These are phyloP conservation scores for Excalfactoria chinensis DNA, from an alignment of 2,113 vertebrate genomes.

Conservation along the genomic window DNA sequence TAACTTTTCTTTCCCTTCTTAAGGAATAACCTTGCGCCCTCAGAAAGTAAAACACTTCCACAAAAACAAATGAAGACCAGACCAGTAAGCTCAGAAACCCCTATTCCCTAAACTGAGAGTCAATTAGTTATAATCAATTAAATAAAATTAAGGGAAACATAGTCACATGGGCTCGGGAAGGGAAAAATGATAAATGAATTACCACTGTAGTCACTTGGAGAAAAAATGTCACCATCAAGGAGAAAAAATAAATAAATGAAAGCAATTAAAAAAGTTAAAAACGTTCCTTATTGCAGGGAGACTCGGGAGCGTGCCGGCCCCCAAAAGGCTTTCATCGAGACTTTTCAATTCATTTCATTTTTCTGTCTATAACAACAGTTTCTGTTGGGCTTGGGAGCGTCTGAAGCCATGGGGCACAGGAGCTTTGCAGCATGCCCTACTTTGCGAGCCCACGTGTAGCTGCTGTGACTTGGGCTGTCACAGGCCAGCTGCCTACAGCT, in stretches of 20 bases:
- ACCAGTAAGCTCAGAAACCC: conserved; percentile 3
- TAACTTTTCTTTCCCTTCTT: neutral
- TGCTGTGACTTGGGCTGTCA: neutral
- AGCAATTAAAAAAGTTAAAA: conserved; percentile 62
- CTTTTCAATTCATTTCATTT: neutral
- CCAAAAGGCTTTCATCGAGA: neutral
- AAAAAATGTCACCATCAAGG: conserved; percentile 46
- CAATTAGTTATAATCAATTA: conserved; percentile 75
- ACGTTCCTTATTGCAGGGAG: conserved; percentile 31
- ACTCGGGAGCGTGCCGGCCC: neutral
- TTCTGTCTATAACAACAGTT: neutral
- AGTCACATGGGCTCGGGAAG: conserved; percentile 13
- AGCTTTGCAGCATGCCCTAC: neutral
- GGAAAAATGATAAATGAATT: conserved; percentile 40
- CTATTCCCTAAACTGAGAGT: conserved; percentile 49
- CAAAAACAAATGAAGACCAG: conserved; percentile 23
- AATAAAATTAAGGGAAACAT: conserved; percentile 69
- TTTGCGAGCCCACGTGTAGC: neutral
- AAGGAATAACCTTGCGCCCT: conserved; percentile 33
- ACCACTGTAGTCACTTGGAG: neutral
- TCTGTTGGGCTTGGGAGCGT: neutral
- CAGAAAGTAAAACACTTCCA: neutral
- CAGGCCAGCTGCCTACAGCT: neutral
- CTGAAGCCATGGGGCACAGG: neutral
- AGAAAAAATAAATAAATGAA: conserved; percentile 24